phyloP scores from a whole-genome alignment of 1,140 invertebrate genomes.

The Eufriesea mexicana region DNA sequence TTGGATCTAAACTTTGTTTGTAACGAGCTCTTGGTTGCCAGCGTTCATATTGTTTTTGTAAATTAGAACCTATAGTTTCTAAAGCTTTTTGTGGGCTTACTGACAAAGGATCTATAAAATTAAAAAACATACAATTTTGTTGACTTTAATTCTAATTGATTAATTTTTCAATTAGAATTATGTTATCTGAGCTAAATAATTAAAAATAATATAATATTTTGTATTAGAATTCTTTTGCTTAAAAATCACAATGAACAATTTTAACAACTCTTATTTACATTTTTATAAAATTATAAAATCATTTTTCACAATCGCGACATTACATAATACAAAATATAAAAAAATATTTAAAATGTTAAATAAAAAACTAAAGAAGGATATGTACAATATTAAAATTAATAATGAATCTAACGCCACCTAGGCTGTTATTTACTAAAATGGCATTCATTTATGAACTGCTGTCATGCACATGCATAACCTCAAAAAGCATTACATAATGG shows the following conservation, averaged over 20 bases:
- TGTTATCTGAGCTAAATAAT: not conserved
- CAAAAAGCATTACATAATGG: slow-evolving; percentile 64
- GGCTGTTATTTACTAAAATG: not conserved
- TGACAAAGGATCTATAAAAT: slow-evolving; percentile 88
- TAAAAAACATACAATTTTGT: slow-evolving; percentile 10
- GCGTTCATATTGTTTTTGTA: slow-evolving; percentile 98
- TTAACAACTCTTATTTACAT: not conserved
- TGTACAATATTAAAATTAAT: not conserved
- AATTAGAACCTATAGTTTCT: slow-evolving; percentile 94
- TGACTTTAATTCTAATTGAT: not conserved
- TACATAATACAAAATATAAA: not conserved
- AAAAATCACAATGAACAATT: not conserved
- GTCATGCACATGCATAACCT: slow-evolving; percentile 60
- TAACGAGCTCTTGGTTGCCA: slow-evolving; percentile 99
- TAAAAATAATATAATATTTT: not conserved
- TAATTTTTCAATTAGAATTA: not conserved
- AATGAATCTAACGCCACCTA: slow-evolving; percentile 30
- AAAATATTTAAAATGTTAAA: not conserved
- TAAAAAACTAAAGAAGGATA: not conserved
- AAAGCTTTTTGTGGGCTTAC: slow-evolving; percentile 96
- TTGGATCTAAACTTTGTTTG: slow-evolving; percentile 98
- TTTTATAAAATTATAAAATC: not conserved
- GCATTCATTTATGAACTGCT: slow-evolving; percentile 28
- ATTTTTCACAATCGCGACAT: not conserved
- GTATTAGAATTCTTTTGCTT: not conserved